A percentile compares a stretch with the other conserved stretches of the same genome.
Conservation (phyloP, 1,140 invertebrate species). For the Neodiprion pinetum region DNA sequence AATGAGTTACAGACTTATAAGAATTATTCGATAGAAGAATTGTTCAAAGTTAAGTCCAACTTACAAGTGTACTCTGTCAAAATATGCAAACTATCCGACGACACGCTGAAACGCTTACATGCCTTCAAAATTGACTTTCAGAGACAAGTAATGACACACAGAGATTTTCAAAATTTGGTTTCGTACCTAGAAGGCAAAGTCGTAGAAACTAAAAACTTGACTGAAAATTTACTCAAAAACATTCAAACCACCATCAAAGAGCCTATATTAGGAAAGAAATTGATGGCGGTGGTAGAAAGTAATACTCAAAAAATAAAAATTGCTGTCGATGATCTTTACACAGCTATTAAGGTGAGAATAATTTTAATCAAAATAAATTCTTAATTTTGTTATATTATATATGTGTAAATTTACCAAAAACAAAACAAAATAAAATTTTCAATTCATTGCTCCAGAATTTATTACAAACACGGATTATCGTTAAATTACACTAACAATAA, state of each 20-base stretch:
- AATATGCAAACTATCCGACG: background rate
- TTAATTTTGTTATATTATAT: background rate
- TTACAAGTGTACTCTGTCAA: background rate
- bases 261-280: slow-evolving; percentile 21
- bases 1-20: background rate
- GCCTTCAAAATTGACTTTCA: background rate
- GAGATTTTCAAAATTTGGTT: background rate
- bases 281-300: slow-evolving; percentile 12
- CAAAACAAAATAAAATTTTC: background rate
- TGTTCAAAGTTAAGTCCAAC: background rate
- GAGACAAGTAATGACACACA: background rate
- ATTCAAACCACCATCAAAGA: slow-evolving; percentile 5
- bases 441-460: no score
- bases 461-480: no score
- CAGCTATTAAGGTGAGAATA: slow-evolving; percentile 20
- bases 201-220: background rate
- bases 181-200: background rate
- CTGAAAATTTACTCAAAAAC: background rate
- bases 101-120: background rate
- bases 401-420: no score
- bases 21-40: background rate
- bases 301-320: slow-evolving; percentile 16
- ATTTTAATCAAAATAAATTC: background rate
- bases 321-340: slow-evolving; percentile 8
- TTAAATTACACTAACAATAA: no score